Conservation (phyloP, 30 jellyfish, hydroid and myxozoan species). For the Catostylus mosaicus region DNA sequence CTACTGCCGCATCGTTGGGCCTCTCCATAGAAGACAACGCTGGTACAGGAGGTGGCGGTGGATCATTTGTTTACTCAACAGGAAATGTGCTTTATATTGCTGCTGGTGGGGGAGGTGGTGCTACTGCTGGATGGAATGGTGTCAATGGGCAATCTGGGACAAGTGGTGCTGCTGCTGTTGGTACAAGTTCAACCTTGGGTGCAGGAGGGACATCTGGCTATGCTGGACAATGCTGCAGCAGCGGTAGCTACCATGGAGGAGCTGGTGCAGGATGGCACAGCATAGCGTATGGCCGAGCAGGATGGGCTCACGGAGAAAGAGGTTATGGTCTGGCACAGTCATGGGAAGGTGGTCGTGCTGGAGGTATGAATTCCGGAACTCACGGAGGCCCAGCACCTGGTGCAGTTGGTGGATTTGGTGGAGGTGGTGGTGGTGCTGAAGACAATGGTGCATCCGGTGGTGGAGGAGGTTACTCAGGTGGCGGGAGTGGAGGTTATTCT, state of each 20-base stretch:
- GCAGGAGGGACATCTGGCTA: slow-evolving; percentile 45
- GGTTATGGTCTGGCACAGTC: slow-evolving; percentile 32
- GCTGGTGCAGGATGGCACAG: slow-evolving; percentile 61
- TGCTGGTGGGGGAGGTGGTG: slow-evolving; percentile 74
- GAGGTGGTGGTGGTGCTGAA: slow-evolving; percentile 65
- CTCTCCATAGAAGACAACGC: slow-evolving; percentile 52
- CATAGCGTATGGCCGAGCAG: slow-evolving; percentile 16
- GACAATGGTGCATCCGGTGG: slow-evolving; percentile 71
- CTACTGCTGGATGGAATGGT: slow-evolving; percentile 63
- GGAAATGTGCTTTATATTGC: slow-evolving; percentile 25
- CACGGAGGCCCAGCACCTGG: slow-evolving; percentile 74
- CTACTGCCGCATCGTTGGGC: slow-evolving; percentile 44
- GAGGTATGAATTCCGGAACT: slow-evolving; percentile 53
- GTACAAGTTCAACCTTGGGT: slow-evolving; percentile 15
- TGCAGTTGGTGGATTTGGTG: slow-evolving; percentile 71
- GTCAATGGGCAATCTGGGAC: slow-evolving; percentile 28
- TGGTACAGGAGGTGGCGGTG: slow-evolving; percentile 74
- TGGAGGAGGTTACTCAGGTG: slow-evolving; percentile 71
- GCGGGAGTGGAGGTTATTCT: slow-evolving; percentile 38
- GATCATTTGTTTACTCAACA: slow-evolving; percentile 47
- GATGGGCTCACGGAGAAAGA: slow-evolving; percentile 33
- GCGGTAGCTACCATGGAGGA: slow-evolving; percentile 59
- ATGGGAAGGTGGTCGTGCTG: slow-evolving; percentile 54
- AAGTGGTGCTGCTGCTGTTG: slow-evolving; percentile 42
- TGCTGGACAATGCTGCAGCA: slow-evolving; percentile 47